Percentiles rank a stretch among this genome's conserved stretches.
Conservation (phyloP, 2,797 vertebrate species). For the Halcyon chelicuti region DNA sequence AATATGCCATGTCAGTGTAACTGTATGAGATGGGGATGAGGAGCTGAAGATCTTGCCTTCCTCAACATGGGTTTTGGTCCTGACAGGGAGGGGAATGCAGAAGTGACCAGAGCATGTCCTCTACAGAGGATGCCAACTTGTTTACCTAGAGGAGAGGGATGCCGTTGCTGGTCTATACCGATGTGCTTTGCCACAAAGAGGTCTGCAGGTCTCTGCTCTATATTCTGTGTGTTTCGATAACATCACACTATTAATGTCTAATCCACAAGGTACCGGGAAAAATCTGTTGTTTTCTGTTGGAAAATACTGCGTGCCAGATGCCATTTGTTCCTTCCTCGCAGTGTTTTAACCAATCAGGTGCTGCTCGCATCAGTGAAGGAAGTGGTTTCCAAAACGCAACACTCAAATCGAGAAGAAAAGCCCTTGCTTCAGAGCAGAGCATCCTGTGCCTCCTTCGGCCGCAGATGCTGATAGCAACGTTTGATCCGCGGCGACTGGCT, state of each 20-base stretch:
- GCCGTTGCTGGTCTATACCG: not conserved
- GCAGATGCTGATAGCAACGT: not conserved
- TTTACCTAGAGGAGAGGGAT: slow-evolving; percentile 17
- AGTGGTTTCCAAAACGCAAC: not conserved
- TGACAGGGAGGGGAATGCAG: not conserved
- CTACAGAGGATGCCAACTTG: not conserved
- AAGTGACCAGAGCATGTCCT: not conserved
- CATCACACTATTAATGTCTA: slow-evolving; percentile 22
- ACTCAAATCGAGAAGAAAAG: slow-evolving; percentile 8
- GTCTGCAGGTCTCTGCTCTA: slow-evolving; percentile 49
- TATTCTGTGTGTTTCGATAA: slow-evolving; percentile 18
- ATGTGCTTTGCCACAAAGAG: slow-evolving; percentile 43
- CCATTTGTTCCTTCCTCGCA: not conserved
- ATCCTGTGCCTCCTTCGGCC: not conserved
- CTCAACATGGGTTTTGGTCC: accelerated
- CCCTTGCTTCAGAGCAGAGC: not conserved
- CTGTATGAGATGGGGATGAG: not conserved
- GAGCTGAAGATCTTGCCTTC: not conserved
- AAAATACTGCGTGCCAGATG: slow-evolving; percentile 42
- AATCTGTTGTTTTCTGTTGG: slow-evolving; percentile 45
- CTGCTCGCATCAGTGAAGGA: slow-evolving; percentile 35
- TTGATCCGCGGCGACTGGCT: not conserved
- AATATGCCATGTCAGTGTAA: not conserved
- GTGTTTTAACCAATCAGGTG: slow-evolving; percentile 43
- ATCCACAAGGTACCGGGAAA: slow-evolving; percentile 32